Percentiles rank a stretch among this genome's conserved stretches.
phyloP scores from a whole-genome alignment of 2,888 invertebrate genomes.

The Amiota minor region DNA sequence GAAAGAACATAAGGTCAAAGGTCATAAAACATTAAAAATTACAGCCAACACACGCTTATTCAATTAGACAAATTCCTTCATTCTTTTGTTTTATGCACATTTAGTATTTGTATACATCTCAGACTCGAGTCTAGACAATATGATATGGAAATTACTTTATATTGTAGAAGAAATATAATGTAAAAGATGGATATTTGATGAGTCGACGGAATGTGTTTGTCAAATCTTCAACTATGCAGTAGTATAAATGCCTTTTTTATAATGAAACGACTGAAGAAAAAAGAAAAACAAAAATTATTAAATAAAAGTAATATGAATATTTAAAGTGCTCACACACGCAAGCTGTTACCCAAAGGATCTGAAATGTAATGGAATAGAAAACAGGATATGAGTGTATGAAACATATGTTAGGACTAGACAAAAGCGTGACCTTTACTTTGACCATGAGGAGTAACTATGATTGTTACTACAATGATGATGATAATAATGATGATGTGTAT shows the following conservation, averaged over 20 bases:
- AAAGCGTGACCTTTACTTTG: conserved; percentile 25
- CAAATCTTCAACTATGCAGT: neutral
- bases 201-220: neutral
- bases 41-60: neutral
- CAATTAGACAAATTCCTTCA: neutral
- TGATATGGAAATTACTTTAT: conserved; percentile 14
- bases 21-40: neutral
- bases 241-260: conserved; percentile 23
- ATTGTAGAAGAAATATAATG: too few relatives aligned
- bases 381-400: neutral
- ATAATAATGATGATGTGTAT: conserved; percentile 8
- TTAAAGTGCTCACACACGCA: conserved; percentile 25
- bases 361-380: neutral
- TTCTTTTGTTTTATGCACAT: neutral
- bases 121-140: conserved; percentile 16
- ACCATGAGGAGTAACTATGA: conserved; percentile 5
- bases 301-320: conserved; percentile 24
- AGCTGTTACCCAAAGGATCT: conserved; percentile 14
- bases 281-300: too few relatives aligned
- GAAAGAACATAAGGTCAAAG: neutral
- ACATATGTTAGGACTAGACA: conserved; percentile 16
- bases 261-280: conserved; percentile 6
- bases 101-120: neutral
- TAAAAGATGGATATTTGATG: neutral
- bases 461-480: neutral